A percentile compares a stretch with the other conserved stretches of the same genome.
These are phyloP conservation scores for Lepidochrysops patricia DNA, from an alignment of 2,888 invertebrate species.

Conservation along the genomic window DNA sequence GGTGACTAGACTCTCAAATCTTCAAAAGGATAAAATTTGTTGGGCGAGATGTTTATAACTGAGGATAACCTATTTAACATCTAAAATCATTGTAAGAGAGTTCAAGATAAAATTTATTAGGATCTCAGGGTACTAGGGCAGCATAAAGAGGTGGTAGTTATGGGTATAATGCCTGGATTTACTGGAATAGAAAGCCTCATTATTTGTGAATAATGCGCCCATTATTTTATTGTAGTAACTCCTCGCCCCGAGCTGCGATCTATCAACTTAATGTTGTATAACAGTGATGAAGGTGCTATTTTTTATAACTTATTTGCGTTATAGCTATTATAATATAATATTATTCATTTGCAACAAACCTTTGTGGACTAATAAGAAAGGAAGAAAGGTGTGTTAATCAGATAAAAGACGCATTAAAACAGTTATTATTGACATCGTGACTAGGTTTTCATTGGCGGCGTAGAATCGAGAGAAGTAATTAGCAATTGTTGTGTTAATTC, in stretches of 20 bases:
- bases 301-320: neutral
- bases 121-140: neutral
- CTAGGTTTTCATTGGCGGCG: too few species aligned
- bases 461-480: too few species aligned
- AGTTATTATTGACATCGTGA: too few species aligned
- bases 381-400: too few species aligned
- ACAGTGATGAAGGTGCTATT: neutral
- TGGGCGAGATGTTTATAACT: too few species aligned
- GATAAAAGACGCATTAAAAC: too few species aligned
- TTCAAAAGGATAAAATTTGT: too few species aligned
- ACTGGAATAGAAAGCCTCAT: neutral
- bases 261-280: neutral
- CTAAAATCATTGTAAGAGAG: neutral
- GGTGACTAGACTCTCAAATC: too few species aligned
- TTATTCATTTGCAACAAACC: too few species aligned
- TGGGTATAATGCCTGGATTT: slow-evolving; percentile 1
- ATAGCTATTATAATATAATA: too few species aligned
- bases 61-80: neutral
- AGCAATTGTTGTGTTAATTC: too few species aligned
- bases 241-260: neutral
- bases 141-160: neutral
- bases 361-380: too few species aligned
- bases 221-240: neutral
- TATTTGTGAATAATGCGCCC: neutral
- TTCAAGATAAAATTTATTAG: neutral